Percentiles rank a stretch among this genome's conserved stretches.
phyloP scores from a whole-genome alignment of 2,113 vertebrate species.

The Calonectris borealis region DNA sequence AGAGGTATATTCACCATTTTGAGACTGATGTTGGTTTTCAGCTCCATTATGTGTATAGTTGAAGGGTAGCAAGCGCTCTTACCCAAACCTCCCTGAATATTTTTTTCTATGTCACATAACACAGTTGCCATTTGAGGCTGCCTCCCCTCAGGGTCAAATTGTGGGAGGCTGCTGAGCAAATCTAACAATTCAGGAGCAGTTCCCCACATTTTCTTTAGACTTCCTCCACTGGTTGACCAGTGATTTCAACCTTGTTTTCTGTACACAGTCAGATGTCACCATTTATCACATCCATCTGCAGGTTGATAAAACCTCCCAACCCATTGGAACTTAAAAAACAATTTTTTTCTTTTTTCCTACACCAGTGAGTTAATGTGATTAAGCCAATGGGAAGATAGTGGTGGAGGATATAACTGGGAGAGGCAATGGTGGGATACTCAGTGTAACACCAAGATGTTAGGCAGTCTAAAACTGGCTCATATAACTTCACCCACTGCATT shows the following conservation, averaged over 20 bases:
- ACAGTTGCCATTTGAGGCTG: background rate
- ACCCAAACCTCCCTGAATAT: background rate
- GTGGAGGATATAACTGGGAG: background rate
- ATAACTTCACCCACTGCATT: background rate
- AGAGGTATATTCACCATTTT: background rate
- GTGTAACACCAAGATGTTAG: background rate
- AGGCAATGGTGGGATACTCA: background rate
- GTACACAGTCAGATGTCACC: background rate
- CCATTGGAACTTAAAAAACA: background rate
- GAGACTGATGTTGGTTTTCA: background rate
- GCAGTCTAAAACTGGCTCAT: background rate
- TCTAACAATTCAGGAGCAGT: background rate
- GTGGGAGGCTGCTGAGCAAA: background rate
- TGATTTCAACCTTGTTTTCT: background rate
- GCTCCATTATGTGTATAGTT: accelerated
- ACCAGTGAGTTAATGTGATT: background rate
- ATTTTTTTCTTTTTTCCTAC: background rate
- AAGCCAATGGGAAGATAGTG: background rate
- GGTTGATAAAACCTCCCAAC: background rate
- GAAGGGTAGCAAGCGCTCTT: background rate
- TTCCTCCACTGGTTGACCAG: background rate
- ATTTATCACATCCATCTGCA: background rate
- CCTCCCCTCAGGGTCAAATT: background rate
- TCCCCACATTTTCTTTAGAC: background rate
- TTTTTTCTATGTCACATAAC: background rate